Conservation (phyloP, 2,113 vertebrate genomes). For the Morone saxatilis region DNA sequence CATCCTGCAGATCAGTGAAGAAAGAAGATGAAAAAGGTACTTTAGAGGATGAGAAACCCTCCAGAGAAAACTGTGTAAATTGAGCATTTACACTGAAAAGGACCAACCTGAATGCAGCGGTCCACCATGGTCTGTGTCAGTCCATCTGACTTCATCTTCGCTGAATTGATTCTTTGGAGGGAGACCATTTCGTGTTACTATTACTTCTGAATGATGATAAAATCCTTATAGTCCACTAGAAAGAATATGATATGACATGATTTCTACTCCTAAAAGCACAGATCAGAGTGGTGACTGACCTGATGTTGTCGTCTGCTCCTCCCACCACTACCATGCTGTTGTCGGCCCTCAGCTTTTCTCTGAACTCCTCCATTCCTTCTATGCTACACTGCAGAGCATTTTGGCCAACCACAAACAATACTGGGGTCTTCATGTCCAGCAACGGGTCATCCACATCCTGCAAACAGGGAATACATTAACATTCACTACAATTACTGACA, state of each 20-base stretch:
- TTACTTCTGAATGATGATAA: not conserved
- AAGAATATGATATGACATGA: not conserved
- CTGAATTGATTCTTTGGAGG: conserved; percentile 91
- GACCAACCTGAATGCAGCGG: conserved; percentile 94
- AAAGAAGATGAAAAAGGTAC: not conserved
- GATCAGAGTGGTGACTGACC: conserved; percentile 78
- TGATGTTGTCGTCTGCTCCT: conserved; percentile 95
- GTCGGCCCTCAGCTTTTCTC: conserved; percentile 94
- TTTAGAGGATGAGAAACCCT: not conserved
- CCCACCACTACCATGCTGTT: conserved; percentile 98
- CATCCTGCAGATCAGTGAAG: conserved; percentile 85
- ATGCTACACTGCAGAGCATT: conserved; percentile 93
- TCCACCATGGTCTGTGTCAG: conserved; percentile 99
- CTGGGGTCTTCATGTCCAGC: conserved; percentile 98
- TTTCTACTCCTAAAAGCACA: not conserved
- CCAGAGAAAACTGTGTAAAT: not conserved
- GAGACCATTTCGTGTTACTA: conserved; percentile 15
- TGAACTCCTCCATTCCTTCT: conserved; percentile 96
- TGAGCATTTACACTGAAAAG: not conserved
- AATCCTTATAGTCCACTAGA: not conserved
- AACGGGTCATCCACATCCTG: conserved; percentile 97
- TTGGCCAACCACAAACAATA: conserved; percentile 96
- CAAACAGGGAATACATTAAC: conserved; percentile 6
- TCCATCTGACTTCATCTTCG: conserved; percentile 95
- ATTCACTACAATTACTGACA: not conserved